Conservation (phyloP, 2,113 vertebrate species). For the Fregetta grallaria region DNA sequence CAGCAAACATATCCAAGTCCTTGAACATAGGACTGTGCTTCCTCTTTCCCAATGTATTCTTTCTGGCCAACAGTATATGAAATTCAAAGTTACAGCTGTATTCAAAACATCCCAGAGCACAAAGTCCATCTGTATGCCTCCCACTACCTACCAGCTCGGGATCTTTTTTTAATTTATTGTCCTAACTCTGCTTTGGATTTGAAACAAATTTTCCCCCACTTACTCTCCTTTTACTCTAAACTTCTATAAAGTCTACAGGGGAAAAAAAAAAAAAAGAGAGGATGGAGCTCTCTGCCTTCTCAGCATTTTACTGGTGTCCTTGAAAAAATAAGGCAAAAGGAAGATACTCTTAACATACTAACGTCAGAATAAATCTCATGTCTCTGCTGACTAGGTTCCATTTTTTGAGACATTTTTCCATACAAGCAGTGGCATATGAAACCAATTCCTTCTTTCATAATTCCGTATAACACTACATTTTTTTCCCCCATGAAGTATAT, state of each 20-base stretch:
- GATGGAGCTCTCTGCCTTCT: not conserved
- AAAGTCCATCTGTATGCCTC: not conserved
- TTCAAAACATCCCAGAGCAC: not conserved
- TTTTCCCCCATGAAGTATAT: not conserved
- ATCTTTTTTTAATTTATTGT: not conserved
- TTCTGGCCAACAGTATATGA: not conserved
- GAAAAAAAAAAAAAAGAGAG: not conserved
- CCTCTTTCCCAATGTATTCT: not conserved
- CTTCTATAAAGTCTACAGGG: not conserved
- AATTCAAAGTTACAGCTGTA: not conserved
- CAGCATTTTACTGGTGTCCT: not conserved
- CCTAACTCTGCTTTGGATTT: not conserved
- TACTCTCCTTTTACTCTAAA: not conserved
- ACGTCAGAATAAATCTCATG: not conserved
- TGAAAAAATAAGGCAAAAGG: not conserved
- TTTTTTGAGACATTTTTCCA: not conserved
- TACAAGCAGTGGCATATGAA: not conserved
- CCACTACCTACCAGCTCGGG: not conserved
- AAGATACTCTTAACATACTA: not conserved
- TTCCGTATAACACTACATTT: not conserved
- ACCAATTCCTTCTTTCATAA: not conserved
- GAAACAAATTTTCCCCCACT: not conserved
- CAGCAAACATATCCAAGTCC: not conserved
- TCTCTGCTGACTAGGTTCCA: not conserved
- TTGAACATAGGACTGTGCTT: not conserved